These are phyloP conservation scores for Parthenolecanium corni DNA, from an alignment of 2,888 invertebrate genomes.

Conservation along the genomic window DNA sequence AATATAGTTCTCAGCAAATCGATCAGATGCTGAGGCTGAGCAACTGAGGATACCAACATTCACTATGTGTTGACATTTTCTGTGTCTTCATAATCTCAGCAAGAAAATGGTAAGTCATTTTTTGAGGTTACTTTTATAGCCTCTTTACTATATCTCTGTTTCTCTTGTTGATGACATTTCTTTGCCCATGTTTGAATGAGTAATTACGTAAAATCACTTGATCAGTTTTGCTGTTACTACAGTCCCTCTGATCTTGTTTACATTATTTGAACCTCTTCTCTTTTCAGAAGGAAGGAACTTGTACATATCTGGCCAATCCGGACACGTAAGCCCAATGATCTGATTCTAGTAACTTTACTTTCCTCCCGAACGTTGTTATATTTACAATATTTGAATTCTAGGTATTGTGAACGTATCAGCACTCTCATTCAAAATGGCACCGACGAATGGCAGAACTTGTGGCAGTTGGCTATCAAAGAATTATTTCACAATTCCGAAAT, in stretches of 20 bases:
- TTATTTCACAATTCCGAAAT: background rate
- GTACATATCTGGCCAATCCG: background rate
- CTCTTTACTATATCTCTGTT: too few species aligned
- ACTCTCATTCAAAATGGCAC: background rate
- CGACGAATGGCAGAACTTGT: background rate
- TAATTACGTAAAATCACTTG: too few species aligned
- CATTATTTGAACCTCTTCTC: background rate
- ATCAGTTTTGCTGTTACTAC: too few species aligned
- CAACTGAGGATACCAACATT: too few species aligned
- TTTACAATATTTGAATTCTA: background rate
- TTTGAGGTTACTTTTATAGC: too few species aligned
- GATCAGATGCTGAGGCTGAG: too few species aligned
- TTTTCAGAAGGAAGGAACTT: background rate
- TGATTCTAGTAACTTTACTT: background rate
- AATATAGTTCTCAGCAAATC: too few species aligned
- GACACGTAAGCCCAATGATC: background rate
- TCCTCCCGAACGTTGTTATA: background rate
- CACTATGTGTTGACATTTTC: too few species aligned
- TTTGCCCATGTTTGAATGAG: too few species aligned
- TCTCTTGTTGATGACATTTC: too few species aligned
- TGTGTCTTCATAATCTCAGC: too few species aligned
- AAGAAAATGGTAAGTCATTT: too few species aligned
- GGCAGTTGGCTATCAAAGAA: slow-evolving; percentile 12
- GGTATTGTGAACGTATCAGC: slow-evolving; percentile 2
- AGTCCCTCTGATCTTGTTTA: background rate